Evolutionary conservation across 2,888 invertebrate species (phyloP).

Genomic region (Lampropteryx suffumata): DNA sequence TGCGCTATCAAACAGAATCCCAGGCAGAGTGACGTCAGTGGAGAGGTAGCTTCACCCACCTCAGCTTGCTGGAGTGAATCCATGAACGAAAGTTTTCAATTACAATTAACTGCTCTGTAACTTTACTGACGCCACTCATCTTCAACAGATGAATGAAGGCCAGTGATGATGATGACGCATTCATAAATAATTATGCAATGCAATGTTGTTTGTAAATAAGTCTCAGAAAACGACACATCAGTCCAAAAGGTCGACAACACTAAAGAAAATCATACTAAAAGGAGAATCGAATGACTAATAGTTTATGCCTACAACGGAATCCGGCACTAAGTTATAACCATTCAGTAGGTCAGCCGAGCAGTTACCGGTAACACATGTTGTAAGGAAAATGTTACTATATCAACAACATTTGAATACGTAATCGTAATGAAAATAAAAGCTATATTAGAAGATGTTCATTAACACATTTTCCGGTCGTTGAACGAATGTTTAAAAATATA

Average conservation of each 20-base stretch:
- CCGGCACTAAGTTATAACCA: constrained; percentile 19
- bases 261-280: constrained; percentile 33
- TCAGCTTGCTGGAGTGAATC: no score
- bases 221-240: constrained; percentile 1
- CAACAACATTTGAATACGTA: constrained; percentile 9
- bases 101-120: no score
- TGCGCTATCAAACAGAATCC: no score
- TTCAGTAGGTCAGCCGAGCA: constrained; percentile 30
- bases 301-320: constrained; percentile 18
- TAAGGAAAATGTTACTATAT: constrained; percentile 17
- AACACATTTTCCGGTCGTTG: no score
- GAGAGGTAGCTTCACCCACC: no score
- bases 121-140: no score
- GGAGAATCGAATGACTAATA: constrained; percentile 44
- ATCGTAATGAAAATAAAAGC: constrained; percentile 17
- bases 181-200: background rate
- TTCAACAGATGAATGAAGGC: no score
- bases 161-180: no score
- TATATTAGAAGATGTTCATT: background rate
- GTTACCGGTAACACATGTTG: constrained; percentile 20
- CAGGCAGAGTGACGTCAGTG: no score
- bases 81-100: no score
- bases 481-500: no score
- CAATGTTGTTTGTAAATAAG: no score
- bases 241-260: constrained; percentile 36